Conservation (phyloP, 1,140 invertebrate genomes). For the Drosophila dunni region DNA sequence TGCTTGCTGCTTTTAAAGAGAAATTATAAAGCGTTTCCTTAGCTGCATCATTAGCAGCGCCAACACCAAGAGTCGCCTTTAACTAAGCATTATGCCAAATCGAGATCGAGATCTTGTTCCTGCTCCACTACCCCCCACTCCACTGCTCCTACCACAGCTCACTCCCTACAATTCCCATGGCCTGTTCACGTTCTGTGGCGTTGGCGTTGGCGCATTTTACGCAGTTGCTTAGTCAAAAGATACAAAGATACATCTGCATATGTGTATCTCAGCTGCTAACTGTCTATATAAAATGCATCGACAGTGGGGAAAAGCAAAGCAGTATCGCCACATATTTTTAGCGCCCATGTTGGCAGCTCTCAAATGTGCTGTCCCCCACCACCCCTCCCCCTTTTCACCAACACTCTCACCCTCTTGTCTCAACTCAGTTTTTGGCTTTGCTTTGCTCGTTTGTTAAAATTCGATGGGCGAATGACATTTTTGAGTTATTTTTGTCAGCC, state of each 20-base stretch:
- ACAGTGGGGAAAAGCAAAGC: constrained; percentile 50
- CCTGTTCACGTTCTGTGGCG: constrained; percentile 37
- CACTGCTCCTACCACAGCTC: background rate
- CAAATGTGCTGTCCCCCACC: background rate
- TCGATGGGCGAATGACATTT: constrained; percentile 83
- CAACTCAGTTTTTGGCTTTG: constrained; percentile 3
- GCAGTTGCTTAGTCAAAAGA: constrained; percentile 74
- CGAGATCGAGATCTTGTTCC: constrained; percentile 39
- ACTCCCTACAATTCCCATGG: background rate
- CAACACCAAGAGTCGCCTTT: constrained; percentile 80
- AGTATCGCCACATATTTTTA: constrained; percentile 54
- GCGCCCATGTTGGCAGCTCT: constrained; percentile 46
- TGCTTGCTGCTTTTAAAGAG: constrained; percentile 73
- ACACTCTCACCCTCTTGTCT: background rate
- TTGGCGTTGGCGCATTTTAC: constrained; percentile 79
- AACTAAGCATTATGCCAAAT: constrained; percentile 63
- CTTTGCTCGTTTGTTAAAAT: constrained; percentile 76
- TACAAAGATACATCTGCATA: constrained; percentile 27
- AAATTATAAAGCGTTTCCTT: constrained; percentile 84
- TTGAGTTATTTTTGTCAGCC: constrained; percentile 82
- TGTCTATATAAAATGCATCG: constrained; percentile 44
- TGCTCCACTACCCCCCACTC: background rate
- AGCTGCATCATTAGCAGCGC: constrained; percentile 83
- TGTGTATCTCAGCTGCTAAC: constrained; percentile 39
- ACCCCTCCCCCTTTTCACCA: background rate